Base-by-base conservation (phyloP, 2,113 vertebrate species). In the Dinomys branickii region DNA sequence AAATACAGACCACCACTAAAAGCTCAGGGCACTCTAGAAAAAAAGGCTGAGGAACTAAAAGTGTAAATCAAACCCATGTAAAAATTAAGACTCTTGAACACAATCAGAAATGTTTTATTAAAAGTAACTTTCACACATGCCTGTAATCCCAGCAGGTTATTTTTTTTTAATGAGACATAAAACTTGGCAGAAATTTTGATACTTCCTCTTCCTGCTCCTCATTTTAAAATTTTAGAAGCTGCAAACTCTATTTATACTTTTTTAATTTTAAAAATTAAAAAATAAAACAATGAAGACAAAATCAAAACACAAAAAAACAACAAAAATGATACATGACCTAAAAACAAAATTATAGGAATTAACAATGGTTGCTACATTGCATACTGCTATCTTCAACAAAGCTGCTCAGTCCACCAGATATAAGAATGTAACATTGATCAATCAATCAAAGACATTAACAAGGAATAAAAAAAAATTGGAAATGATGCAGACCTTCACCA, bases 201-300 rank as follows among this genome's bases (percentile, higher is more conserved):
- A 44, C 38, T 44, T 75, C 12, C 22, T n/a, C 63, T 13, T 50
- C 47, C 9, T 59, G 4, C 19, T 73, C 10, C 9, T 73, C 69
- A 12, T 12, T 41, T 73, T 41, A 41, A 73, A 85, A 82, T 47
- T 85, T 94, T 82, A 84, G 82, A 96, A 92, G 85, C 35, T 94
- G n/a, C 10, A 56, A 82, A 83, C 14, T 94, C 30, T 33, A 88
- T 80, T 94, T 80, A 26, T 50, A 20, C n/a, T 85, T 65, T 44
- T 26, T 22, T 11, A 35, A 50, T 50, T 9, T 50, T 50, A 50
- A 50, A 50, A 50, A 50, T 50, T 50, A 50, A 50, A 50, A 50
- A 50, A 50, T 50, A 50, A 50, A 50, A 50, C 47, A 50, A 50
- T 50, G 47, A 50, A 50, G 47, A 50, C 47, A 50, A 9, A 50